A percentile compares a stretch with the other conserved stretches of the same genome.
Evolutionary conservation across 1,140 invertebrate species (phyloP).

Genomic region (Daktulosphaira vitifoliae): DNA sequence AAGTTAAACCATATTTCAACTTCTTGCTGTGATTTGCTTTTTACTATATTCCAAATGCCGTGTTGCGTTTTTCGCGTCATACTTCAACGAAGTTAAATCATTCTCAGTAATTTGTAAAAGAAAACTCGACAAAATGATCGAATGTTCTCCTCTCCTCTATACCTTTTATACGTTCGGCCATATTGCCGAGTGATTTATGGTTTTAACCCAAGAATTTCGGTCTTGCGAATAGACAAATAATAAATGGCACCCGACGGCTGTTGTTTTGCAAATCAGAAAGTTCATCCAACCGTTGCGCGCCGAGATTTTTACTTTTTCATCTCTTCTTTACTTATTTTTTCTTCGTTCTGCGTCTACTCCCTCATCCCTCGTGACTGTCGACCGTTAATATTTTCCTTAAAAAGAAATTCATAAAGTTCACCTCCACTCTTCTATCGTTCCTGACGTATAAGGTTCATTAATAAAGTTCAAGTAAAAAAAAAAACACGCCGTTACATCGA

Average conservation of each 20-base stretch:
- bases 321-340: not conserved
- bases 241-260: constrained; percentile 30
- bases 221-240: constrained; percentile 22
- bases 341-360: not conserved
- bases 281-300: constrained; percentile 20
- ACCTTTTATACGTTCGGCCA: constrained; percentile 3
- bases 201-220: constrained; percentile 7
- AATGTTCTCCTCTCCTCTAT: not conserved
- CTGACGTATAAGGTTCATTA: constrained; percentile 31
- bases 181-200: constrained; percentile 29
- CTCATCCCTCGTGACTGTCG: not conserved
- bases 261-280: constrained; percentile 31
- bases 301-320: constrained; percentile 7
- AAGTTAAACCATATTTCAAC: too few relatives aligned
- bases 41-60: too few relatives aligned
- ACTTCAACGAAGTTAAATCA: constrained; percentile 10
- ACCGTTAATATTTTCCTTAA: constrained; percentile 21
- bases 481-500: constrained; percentile 3
- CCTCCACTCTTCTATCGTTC: not conserved
- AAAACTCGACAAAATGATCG: constrained; percentile 30
- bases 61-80: not conserved
- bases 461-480: constrained; percentile 17
- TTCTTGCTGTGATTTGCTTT: too few relatives aligned
- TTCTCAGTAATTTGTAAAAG: constrained; percentile 21
- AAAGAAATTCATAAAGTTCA: constrained; percentile 23